Evolutionary conservation across 2,113 vertebrate species (phyloP).

Genomic region (Geothlypis trichas): DNA sequence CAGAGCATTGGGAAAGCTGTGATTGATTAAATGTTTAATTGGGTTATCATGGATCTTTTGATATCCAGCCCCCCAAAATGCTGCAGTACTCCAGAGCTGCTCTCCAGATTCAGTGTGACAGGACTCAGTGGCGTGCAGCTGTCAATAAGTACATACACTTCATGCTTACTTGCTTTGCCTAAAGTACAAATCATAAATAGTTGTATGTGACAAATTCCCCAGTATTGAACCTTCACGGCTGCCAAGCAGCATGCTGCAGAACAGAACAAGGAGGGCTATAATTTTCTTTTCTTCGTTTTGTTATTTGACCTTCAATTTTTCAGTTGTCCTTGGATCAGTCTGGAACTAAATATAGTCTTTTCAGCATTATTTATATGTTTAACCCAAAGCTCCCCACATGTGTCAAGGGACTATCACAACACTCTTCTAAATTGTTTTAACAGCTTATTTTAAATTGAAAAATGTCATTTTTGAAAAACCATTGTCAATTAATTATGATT

Average conservation of each 20-base stretch:
- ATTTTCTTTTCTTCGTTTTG: constrained; percentile 62
- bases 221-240: constrained; percentile 50
- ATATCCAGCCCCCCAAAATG: neutral
- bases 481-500: constrained; percentile 61
- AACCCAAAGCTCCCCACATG: constrained; percentile 31
- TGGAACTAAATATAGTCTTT: constrained; percentile 51
- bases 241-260: constrained; percentile 49
- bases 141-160: neutral
- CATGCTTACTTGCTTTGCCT: constrained; percentile 44
- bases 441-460: constrained; percentile 52
- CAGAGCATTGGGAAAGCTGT: neutral
- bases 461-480: constrained; percentile 22
- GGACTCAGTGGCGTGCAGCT: neutral
- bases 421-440: constrained; percentile 50
- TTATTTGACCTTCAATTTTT: constrained; percentile 69
- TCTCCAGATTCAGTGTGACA: neutral
- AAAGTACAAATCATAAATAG: constrained; percentile 56
- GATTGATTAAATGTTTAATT: neutral
- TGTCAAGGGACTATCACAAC: constrained; percentile 44
- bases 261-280: constrained; percentile 60
- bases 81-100: neutral
- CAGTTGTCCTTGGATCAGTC: constrained; percentile 52
- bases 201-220: constrained; percentile 53
- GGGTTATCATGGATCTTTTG: neutral
- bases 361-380: constrained; percentile 65